Evolutionary conservation across 2,797 vertebrate genomes (phyloP).

Genomic region (Pangasius krempfi): DNA sequence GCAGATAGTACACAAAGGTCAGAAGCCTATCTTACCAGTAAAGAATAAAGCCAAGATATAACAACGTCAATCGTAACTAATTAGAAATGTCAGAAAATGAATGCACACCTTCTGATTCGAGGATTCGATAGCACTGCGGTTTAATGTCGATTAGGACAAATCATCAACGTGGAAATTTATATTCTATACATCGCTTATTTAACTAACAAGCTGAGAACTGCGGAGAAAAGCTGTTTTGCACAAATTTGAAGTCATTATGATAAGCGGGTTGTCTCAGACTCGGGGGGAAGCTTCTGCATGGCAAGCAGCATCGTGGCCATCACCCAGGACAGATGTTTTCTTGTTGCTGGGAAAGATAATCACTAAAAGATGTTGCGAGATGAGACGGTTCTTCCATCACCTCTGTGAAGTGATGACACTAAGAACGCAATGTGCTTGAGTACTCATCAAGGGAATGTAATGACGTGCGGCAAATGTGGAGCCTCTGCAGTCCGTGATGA

Average conservation of each 20-base stretch:
- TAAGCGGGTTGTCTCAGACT: slow-evolving; percentile 13
- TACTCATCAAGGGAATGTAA: background rate
- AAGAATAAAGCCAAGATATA: background rate
- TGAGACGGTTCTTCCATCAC: background rate
- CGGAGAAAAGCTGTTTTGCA: too few relatives aligned
- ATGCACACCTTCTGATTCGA: too few relatives aligned
- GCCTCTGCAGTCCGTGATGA: background rate
- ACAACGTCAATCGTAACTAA: too few relatives aligned
- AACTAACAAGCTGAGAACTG: too few relatives aligned
- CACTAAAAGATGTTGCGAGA: slow-evolving; percentile 12
- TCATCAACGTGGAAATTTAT: too few relatives aligned
- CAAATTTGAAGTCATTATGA: slow-evolving; percentile 49
- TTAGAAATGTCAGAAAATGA: too few relatives aligned
- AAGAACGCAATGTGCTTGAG: slow-evolving; percentile 34
- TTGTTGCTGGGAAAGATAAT: slow-evolving; percentile 27
- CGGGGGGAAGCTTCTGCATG: slow-evolving; percentile 18
- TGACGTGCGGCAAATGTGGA: background rate
- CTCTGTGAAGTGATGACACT: slow-evolving; percentile 41
- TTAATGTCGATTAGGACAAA: too few relatives aligned
- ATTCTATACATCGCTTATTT: too few relatives aligned
- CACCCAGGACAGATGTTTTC: slow-evolving; percentile 11
- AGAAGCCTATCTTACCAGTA: background rate
- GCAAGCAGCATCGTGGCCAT: background rate
- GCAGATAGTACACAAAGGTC: too few relatives aligned
- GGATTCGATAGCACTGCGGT: too few relatives aligned